Percentiles rank a stretch among this genome's conserved stretches.
Conservation (phyloP, 1,140 invertebrate genomes). For the Microplitis demolitor region DNA sequence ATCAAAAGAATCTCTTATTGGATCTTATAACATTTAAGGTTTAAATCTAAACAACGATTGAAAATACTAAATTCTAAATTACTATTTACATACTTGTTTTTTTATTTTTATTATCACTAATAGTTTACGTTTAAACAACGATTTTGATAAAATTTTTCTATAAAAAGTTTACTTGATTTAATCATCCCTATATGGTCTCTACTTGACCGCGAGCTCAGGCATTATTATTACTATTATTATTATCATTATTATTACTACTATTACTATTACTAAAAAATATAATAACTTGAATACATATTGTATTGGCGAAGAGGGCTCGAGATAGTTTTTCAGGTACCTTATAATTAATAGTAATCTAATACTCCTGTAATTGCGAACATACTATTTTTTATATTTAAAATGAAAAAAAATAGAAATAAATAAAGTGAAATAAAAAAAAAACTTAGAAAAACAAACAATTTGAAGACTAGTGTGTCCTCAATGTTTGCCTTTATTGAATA, state of each 20-base stretch:
- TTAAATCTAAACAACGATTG: not conserved
- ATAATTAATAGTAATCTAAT: slow-evolving; percentile 36
- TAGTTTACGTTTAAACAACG: too few species aligned
- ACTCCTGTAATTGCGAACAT: slow-evolving; percentile 45
- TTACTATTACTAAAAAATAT: not conserved
- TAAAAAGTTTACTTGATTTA: not conserved
- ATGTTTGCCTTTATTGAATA: slow-evolving; percentile 25
- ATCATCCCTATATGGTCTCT: slow-evolving; percentile 17
- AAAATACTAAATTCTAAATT: too few species aligned
- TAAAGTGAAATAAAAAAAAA: not conserved
- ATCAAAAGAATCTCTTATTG: not conserved
- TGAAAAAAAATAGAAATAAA: slow-evolving; percentile 27
- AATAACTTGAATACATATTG: slow-evolving; percentile 15
- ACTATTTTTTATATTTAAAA: slow-evolving; percentile 53
- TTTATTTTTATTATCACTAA: not conserved
- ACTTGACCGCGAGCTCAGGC: slow-evolving; percentile 21
- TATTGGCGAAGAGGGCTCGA: slow-evolving; percentile 30
- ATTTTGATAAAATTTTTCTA: not conserved
- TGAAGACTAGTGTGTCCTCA: slow-evolving; percentile 47
- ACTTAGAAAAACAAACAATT: slow-evolving; percentile 26
- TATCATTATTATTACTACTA: too few species aligned
- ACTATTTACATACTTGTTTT: not conserved
- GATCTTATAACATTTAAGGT: not conserved
- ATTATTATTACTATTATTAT: not conserved
- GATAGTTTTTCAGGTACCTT: slow-evolving; percentile 27